These are phyloP conservation scores for Chloroclystis v-ata DNA, from an alignment of 2,888 invertebrate genomes.

Conservation along the genomic window DNA sequence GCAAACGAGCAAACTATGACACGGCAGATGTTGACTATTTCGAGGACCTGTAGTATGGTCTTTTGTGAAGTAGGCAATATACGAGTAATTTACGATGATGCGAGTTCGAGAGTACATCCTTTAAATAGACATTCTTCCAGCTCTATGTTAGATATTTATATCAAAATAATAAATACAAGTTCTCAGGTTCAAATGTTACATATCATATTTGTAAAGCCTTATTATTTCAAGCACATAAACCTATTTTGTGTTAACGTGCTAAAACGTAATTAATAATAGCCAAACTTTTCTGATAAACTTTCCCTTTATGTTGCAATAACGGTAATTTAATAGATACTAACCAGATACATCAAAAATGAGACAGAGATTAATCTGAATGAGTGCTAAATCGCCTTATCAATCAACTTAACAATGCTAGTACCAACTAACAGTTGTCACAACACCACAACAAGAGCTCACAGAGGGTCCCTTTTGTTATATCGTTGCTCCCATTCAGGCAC, in stretches of 20 bases:
- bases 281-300: too few species aligned
- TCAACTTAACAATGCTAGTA: constrained; percentile 35
- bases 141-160: too few species aligned
- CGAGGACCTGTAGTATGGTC: constrained; percentile 30
- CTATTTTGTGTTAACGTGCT: too few species aligned
- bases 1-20: constrained; percentile 47
- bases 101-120: constrained; percentile 6
- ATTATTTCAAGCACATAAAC: too few species aligned
- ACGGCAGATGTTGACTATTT: constrained; percentile 39
- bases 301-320: too few species aligned
- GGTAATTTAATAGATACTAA: too few species aligned
- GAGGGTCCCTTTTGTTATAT: constrained; percentile 27
- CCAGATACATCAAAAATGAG: too few species aligned
- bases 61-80: constrained; percentile 18
- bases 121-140: neutral
- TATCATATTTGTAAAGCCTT: too few species aligned
- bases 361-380: too few species aligned
- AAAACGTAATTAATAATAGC: too few species aligned
- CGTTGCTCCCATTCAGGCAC: constrained; percentile 21
- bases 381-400: constrained; percentile 43
- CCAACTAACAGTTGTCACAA: constrained; percentile 46
- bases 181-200: too few species aligned
- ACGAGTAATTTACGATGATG: constrained; percentile 12
- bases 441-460: constrained; percentile 29
- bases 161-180: too few species aligned